Conservation (phyloP, 2,888 invertebrate species). For the Alentia gelatinosa region DNA sequence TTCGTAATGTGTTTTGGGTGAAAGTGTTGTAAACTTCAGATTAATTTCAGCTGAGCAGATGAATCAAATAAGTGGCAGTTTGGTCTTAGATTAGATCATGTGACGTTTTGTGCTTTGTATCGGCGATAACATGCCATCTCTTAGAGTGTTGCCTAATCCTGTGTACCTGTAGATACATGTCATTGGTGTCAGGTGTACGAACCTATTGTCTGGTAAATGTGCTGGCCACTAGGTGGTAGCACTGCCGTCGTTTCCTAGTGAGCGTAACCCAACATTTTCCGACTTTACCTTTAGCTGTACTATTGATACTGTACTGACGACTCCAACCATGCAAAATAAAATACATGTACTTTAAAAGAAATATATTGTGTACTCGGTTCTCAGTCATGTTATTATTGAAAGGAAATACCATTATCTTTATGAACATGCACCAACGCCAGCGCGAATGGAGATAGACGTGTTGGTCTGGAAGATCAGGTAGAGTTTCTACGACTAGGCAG, state of each 20-base stretch:
- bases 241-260: not conserved
- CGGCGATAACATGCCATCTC: not conserved
- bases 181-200: not conserved
- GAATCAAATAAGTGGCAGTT: conserved; percentile 44
- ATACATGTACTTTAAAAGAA: not conserved
- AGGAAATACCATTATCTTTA: too few relatives aligned
- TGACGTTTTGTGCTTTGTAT: conserved; percentile 21
- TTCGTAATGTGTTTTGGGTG: not conserved
- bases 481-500: too few relatives aligned
- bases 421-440: too few relatives aligned
- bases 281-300: conserved; percentile 12
- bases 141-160: not conserved
- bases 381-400: too few relatives aligned
- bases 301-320: conserved; percentile 10
- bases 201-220: not conserved
- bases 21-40: not conserved
- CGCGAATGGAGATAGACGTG: too few relatives aligned
- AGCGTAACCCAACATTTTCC: not conserved
- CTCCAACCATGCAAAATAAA: conserved; percentile 32
- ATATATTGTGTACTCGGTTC: too few relatives aligned
- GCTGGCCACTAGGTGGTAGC: conserved; percentile 17
- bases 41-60: conserved; percentile 12
- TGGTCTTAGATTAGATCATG: conserved; percentile 18
- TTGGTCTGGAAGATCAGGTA: too few relatives aligned
- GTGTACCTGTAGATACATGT: not conserved